phyloP scores from a whole-genome alignment of 2,113 vertebrate genomes.

The Campylorhamphus procurvoides region DNA sequence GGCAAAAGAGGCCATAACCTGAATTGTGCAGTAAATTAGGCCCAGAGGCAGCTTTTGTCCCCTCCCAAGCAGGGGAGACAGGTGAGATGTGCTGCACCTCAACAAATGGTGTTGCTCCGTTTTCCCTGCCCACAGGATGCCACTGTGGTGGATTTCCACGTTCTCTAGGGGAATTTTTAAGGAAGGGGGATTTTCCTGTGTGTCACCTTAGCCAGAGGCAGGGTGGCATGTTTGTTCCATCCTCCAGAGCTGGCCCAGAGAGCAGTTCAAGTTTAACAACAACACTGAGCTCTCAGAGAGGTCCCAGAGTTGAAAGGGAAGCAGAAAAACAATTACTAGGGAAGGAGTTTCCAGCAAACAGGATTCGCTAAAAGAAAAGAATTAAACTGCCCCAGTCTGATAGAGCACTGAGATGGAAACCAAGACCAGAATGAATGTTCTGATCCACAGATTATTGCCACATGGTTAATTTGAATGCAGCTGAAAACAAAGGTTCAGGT shows the following conservation, averaged over 20 bases:
- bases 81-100: background rate
- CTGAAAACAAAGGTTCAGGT: background rate
- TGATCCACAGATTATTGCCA: background rate
- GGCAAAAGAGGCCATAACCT: background rate
- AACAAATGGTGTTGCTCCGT: background rate
- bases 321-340: background rate
- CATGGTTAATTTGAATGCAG: background rate
- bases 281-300: background rate
- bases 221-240: background rate
- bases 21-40: background rate
- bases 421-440: background rate
- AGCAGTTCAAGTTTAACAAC: background rate
- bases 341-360: background rate
- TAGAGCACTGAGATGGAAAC: background rate
- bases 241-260: background rate
- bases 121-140: background rate
- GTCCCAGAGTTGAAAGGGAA: background rate
- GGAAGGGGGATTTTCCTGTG: background rate
- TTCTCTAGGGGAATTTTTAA: background rate
- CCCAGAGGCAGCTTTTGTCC: background rate
- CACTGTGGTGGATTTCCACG: background rate
- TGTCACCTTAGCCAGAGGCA: background rate
- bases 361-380: background rate
- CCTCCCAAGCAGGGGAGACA: background rate
- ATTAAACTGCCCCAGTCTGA: background rate